phyloP scores from a whole-genome alignment of 2,888 invertebrate species.

The Agrotis puta region DNA sequence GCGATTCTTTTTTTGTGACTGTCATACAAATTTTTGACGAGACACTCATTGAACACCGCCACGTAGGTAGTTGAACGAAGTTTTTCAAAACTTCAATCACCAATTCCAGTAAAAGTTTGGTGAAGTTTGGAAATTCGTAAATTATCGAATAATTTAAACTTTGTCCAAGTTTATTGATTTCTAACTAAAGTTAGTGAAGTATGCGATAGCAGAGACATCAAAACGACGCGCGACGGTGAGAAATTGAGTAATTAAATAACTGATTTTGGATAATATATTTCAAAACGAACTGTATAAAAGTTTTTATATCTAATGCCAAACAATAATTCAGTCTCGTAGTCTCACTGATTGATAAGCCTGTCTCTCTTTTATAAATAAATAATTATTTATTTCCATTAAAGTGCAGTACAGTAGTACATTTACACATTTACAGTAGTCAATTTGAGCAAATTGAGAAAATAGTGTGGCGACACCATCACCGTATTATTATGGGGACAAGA shows the following conservation, averaged over 20 bases:
- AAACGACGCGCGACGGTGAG: background rate
- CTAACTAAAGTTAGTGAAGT: slow-evolving; percentile 6
- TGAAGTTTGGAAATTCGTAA: slow-evolving; percentile 32
- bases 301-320: too few relatives aligned
- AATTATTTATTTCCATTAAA: too few relatives aligned
- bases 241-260: background rate
- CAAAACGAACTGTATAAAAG: background rate
- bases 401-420: too few relatives aligned
- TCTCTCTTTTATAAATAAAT: too few relatives aligned
- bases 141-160: slow-evolving; percentile 42
- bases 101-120: slow-evolving; percentile 22
- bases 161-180: slow-evolving; percentile 38
- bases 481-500: too few relatives aligned
- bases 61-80: slow-evolving; percentile 33
- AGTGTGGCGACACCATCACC: too few relatives aligned
- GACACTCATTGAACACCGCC: slow-evolving; percentile 29
- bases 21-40: slow-evolving; percentile 2
- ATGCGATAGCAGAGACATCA: background rate
- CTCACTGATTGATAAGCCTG: too few relatives aligned
- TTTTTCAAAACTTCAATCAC: slow-evolving; percentile 45
- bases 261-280: background rate
- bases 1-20: background rate
- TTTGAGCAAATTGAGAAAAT: too few relatives aligned
- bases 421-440: too few relatives aligned
- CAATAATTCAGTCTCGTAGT: too few relatives aligned